Evolutionary conservation across 1,140 invertebrate species (phyloP).

Genomic region (Aphis gossypii): DNA sequence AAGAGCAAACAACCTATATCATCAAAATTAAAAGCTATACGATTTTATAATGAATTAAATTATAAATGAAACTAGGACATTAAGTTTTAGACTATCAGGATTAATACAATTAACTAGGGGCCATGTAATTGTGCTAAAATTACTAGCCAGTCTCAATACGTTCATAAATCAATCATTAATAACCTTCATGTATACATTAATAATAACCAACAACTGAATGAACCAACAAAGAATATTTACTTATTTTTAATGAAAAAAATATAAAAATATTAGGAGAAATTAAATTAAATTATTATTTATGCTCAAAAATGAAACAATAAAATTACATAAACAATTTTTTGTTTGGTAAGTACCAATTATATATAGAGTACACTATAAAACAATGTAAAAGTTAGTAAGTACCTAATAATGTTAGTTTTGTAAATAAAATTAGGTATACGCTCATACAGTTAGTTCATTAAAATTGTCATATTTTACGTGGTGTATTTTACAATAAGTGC

Average conservation of each 20-base stretch:
- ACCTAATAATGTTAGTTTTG: neutral
- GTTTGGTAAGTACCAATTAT: neutral
- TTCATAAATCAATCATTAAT: neutral
- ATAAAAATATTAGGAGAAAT: too few relatives aligned
- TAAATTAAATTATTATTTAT: too few relatives aligned
- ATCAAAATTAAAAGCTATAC: neutral
- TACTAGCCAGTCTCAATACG: neutral
- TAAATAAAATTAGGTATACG: neutral
- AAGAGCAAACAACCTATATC: neutral
- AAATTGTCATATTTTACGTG: neutral
- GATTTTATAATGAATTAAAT: conserved; percentile 20
- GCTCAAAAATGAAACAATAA: too few relatives aligned
- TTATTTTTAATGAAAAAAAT: neutral
- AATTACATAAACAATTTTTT: neutral
- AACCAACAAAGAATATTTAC: neutral
- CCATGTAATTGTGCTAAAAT: neutral
- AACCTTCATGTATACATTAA: neutral
- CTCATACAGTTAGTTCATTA: neutral
- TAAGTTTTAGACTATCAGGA: neutral
- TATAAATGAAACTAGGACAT: neutral
- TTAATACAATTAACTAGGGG: neutral
- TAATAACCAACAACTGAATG: neutral
- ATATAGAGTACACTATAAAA: neutral
- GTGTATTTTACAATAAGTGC: neutral
- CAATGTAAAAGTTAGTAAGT: neutral